These are phyloP conservation scores for Plutella xylostella DNA, from an alignment of 2,888 invertebrate species.

Conservation along the genomic window DNA sequence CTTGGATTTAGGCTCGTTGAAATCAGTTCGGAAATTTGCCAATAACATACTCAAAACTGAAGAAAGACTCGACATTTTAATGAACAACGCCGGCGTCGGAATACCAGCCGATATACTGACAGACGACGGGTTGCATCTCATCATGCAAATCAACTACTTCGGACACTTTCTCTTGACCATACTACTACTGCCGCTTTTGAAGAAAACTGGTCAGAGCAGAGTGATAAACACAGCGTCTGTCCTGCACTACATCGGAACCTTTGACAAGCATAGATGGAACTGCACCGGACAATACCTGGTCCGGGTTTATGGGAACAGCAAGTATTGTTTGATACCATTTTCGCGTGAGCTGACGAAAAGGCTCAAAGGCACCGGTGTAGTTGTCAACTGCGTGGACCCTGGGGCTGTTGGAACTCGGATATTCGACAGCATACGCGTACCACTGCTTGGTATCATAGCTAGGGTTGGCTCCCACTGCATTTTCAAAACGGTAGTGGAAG, in stretches of 20 bases:
- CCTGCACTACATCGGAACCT: conserved; percentile 74
- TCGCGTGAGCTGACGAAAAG: conserved; percentile 78
- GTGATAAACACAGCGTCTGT: conserved; percentile 84
- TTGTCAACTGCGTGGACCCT: conserved; percentile 85
- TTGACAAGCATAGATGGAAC: conserved; percentile 77
- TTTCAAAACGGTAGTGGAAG: conserved; percentile 82
- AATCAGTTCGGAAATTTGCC: conserved; percentile 85
- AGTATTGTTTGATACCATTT: conserved; percentile 80
- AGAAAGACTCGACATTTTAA: conserved; percentile 80
- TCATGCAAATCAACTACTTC: conserved; percentile 94
- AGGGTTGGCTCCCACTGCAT: conserved; percentile 73
- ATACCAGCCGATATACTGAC: conserved; percentile 72
- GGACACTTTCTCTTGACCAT: conserved; percentile 93
- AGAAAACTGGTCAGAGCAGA: conserved; percentile 76
- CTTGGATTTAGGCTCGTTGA: conserved; percentile 79
- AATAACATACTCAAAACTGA: conserved; percentile 79
- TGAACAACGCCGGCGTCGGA: conserved; percentile 90
- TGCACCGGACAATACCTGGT: no score
- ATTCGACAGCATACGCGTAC: conserved; percentile 59
- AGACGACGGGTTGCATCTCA: conserved; percentile 85
- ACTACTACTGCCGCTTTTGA: conserved; percentile 83
- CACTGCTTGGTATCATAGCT: conserved; percentile 71
- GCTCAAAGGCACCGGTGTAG: conserved; percentile 73
- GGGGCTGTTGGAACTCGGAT: conserved; percentile 86
- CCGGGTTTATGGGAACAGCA: conserved; percentile 75